Evolutionary conservation across 2,113 vertebrate species (phyloP).

Genomic region (Triplophysa siluroides): DNA sequence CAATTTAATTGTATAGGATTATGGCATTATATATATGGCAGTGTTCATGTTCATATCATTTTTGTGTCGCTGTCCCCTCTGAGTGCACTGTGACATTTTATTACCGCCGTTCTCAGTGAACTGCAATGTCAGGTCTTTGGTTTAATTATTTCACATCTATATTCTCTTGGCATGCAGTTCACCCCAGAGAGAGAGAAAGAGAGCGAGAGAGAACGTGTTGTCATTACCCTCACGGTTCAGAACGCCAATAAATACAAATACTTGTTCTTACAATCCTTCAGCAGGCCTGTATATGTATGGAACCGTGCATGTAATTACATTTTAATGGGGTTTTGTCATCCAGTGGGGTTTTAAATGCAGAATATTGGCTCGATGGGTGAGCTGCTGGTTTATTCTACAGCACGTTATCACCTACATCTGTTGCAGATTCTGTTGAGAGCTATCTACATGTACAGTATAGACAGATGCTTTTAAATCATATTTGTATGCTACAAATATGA

Average conservation of each 20-base stretch:
- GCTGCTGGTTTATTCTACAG: too few relatives aligned
- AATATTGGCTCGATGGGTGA: slow-evolving; percentile 57
- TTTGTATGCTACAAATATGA: too few relatives aligned
- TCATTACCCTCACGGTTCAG: slow-evolving; percentile 40
- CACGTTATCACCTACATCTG: slow-evolving; percentile 38
- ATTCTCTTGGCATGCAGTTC: slow-evolving; percentile 6
- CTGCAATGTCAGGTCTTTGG: slow-evolving; percentile 34
- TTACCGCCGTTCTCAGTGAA: slow-evolving; percentile 35
- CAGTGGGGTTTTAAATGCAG: slow-evolving; percentile 67
- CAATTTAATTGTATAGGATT: neutral
- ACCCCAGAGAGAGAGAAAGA: slow-evolving; percentile 19
- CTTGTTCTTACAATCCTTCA: slow-evolving; percentile 62
- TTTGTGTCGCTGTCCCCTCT: slow-evolving; percentile 11
- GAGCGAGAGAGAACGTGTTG: slow-evolving; percentile 28
- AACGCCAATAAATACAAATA: slow-evolving; percentile 60
- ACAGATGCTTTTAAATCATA: too few relatives aligned
- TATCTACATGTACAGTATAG: too few relatives aligned
- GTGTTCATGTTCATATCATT: slow-evolving; percentile 21
- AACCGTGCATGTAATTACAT: slow-evolving; percentile 68
- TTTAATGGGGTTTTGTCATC: slow-evolving; percentile 64
- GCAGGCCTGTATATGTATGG: slow-evolving; percentile 53
- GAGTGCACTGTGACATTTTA: slow-evolving; percentile 26
- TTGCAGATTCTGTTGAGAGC: slow-evolving; percentile 1
- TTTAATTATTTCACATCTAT: slow-evolving; percentile 42
- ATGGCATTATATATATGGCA: slow-evolving; percentile 29